Percentiles rank a stretch among this genome's conserved stretches.
Evolutionary conservation across 1,140 invertebrate species (phyloP).

Genomic region (Heliconius hewitsoni): DNA sequence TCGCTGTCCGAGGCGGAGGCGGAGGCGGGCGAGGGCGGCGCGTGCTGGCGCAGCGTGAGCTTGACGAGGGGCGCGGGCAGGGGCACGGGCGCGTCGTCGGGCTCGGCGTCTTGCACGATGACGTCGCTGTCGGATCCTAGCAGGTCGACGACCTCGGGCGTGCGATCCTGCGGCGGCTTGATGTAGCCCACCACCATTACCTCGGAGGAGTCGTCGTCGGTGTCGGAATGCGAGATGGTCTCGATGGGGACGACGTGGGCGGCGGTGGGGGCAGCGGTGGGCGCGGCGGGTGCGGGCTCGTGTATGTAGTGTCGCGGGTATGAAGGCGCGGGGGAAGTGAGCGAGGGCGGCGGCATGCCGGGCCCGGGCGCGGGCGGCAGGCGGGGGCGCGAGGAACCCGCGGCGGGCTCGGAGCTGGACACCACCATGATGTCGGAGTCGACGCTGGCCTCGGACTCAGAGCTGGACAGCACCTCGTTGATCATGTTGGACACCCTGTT

Average conservation of each 20-base stretch:
- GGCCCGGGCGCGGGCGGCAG: constrained; percentile 34
- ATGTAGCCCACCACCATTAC: constrained; percentile 79
- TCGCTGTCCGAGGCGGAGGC: constrained; percentile 50
- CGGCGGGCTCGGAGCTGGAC: constrained; percentile 56
- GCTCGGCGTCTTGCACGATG: constrained; percentile 72
- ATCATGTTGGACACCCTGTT: constrained; percentile 59
- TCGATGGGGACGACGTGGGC: constrained; percentile 70
- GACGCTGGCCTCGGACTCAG: constrained; percentile 67
- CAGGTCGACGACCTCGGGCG: constrained; percentile 82
- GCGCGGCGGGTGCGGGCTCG: constrained; percentile 35
- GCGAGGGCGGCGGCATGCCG: constrained; percentile 45
- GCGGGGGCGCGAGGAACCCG: constrained; percentile 54
- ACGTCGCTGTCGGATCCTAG: constrained; percentile 83
- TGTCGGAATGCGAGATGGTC: constrained; percentile 75
- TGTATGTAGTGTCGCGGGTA: constrained; percentile 61
- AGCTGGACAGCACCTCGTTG: constrained; percentile 72
- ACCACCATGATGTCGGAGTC: constrained; percentile 76
- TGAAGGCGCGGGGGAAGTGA: constrained; percentile 44
- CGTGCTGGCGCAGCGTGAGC: constrained; percentile 54
- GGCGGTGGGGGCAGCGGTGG: constrained; percentile 1
- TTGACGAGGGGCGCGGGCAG: constrained; percentile 51
- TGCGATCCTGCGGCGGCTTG: constrained; percentile 82
- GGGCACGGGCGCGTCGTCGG: constrained; percentile 39
- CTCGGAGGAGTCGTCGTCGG: constrained; percentile 73
- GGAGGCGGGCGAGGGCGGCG: constrained; percentile 40